Conservation (phyloP, 2,888 invertebrate species). For the Eupsilia transversa region DNA sequence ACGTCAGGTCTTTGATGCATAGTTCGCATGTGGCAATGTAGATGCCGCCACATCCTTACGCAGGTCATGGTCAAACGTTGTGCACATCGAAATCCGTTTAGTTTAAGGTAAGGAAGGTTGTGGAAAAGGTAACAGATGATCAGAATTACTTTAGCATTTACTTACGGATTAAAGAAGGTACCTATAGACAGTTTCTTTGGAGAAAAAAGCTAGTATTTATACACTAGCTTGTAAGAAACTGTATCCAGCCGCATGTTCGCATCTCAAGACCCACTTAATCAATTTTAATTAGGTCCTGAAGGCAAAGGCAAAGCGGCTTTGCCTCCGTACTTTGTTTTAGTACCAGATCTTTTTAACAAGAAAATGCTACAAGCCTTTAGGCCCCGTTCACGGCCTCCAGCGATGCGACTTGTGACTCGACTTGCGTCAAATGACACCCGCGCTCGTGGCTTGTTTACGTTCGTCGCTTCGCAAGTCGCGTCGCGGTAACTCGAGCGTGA, state of each 20-base stretch:
- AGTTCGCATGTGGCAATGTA: too few relatives aligned
- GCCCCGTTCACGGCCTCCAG: not conserved
- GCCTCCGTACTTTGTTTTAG: not conserved
- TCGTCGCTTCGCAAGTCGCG: not conserved
- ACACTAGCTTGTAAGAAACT: not conserved
- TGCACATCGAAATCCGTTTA: not conserved
- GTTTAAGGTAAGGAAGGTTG: not conserved
- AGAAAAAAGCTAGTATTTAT: not conserved
- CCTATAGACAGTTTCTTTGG: not conserved
- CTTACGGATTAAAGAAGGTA: too few relatives aligned
- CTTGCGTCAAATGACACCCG: not conserved
- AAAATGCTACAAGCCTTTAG: not conserved
- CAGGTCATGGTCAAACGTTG: not conserved
- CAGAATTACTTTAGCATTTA: too few relatives aligned
- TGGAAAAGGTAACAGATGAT: not conserved
- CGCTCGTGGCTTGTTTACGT: not conserved
- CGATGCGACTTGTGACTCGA: too few relatives aligned
- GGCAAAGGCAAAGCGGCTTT: not conserved
- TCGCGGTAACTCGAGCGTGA: not conserved
- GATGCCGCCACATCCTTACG: too few relatives aligned
- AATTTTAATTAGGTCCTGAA: constrained; percentile 25
- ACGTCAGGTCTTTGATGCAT: too few relatives aligned
- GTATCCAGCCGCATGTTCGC: not conserved
- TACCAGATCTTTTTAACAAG: not conserved
- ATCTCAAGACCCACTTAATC: not conserved